A percentile compares a stretch with the other conserved stretches of the same genome.
These are phyloP conservation scores for Cosmopolites sordidus DNA, from an alignment of 2,888 invertebrate genomes.

Conservation along the genomic window DNA sequence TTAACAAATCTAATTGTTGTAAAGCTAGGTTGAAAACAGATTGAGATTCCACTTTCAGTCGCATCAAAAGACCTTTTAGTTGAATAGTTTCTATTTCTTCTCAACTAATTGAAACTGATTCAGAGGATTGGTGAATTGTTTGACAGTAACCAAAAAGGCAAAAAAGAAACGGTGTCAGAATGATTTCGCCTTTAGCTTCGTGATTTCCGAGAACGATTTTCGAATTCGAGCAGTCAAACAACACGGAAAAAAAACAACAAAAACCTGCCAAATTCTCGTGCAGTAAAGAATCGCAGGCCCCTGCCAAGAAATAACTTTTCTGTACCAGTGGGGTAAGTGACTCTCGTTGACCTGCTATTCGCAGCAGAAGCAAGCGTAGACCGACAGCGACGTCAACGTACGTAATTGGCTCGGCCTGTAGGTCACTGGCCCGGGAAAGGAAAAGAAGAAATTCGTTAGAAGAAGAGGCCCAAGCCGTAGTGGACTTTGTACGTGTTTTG, in stretches of 20 bases:
- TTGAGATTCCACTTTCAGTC: too few relatives aligned
- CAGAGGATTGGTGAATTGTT: too few relatives aligned
- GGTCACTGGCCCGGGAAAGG: constrained; percentile 25
- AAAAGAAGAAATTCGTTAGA: constrained; percentile 8
- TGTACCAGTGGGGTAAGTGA: constrained; percentile 61
- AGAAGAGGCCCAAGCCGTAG: background rate
- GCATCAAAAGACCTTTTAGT: too few relatives aligned
- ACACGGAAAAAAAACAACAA: background rate
- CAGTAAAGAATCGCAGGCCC: background rate
- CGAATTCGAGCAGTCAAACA: background rate
- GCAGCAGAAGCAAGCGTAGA: constrained; percentile 1
- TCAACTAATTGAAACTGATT: too few relatives aligned
- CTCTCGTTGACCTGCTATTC: constrained; percentile 55
- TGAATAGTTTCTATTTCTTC: too few relatives aligned
- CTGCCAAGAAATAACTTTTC: constrained; percentile 37
- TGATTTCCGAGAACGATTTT: background rate
- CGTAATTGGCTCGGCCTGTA: constrained; percentile 24
- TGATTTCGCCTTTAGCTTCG: too few relatives aligned
- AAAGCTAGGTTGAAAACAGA: too few relatives aligned
- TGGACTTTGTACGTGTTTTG: background rate
- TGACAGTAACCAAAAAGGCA: too few relatives aligned
- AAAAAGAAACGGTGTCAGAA: too few relatives aligned
- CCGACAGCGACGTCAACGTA: constrained; percentile 24
- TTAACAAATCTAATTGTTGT: too few relatives aligned
- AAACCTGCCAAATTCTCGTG: background rate